phyloP scores from a whole-genome alignment of 2,797 vertebrate genomes.

The Tangara arthus region DNA sequence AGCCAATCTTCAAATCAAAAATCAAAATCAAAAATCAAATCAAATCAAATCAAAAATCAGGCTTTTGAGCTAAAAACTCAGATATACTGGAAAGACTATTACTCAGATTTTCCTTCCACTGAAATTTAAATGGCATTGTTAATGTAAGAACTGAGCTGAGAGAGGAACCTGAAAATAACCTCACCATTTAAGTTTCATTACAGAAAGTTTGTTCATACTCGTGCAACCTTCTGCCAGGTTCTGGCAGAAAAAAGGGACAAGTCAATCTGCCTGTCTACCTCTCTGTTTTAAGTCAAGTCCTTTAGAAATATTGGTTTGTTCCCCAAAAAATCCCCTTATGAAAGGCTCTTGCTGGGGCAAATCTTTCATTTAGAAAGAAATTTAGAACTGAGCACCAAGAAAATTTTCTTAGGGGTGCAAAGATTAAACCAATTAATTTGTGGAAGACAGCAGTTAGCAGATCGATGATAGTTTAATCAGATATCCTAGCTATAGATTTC shows the following conservation, averaged over 20 bases:
- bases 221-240: neutral
- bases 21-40: too few relatives aligned
- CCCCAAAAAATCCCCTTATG: neutral
- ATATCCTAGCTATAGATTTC: neutral
- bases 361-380: neutral
- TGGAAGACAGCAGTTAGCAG: neutral
- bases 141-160: neutral
- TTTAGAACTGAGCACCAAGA: neutral
- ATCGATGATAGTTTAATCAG: neutral
- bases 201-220: neutral
- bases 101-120: neutral
- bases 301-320: neutral
- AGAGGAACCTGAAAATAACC: neutral
- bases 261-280: neutral
- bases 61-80: neutral
- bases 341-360: neutral
- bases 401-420: neutral
- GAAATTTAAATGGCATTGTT: neutral
- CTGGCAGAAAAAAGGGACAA: neutral
- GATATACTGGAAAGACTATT: neutral
- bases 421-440: neutral
- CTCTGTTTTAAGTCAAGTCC: too few relatives aligned
- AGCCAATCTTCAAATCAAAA: neutral
- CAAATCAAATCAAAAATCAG: neutral
- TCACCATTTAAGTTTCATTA: neutral